Percentiles rank a stretch among this genome's conserved stretches.
phyloP scores from a whole-genome alignment of 2,797 vertebrate species.

The Hirundo rustica region DNA sequence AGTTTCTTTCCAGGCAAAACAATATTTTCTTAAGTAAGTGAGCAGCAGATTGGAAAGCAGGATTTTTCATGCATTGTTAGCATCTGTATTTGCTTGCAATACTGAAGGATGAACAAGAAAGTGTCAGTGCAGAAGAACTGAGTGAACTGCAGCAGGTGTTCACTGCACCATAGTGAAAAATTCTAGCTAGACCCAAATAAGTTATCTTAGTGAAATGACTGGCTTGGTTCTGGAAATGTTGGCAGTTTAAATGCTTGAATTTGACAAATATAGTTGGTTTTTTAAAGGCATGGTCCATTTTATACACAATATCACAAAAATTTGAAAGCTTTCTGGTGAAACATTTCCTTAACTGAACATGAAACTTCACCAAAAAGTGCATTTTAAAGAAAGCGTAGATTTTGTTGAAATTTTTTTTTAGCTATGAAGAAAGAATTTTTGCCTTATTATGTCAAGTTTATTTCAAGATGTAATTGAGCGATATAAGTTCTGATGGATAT shows the following conservation, averaged over 20 bases:
- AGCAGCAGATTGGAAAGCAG: neutral
- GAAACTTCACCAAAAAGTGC: neutral
- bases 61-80: neutral
- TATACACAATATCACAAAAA: neutral
- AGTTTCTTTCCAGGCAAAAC: neutral
- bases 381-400: neutral
- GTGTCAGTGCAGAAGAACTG: neutral
- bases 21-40: neutral
- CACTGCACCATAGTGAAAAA: neutral
- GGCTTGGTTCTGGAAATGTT: neutral
- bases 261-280: neutral
- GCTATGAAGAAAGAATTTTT: neutral
- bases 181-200: neutral
- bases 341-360: neutral
- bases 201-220: neutral
- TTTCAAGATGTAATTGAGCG: neutral
- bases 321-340: neutral
- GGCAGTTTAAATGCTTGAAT: neutral
- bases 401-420: neutral
- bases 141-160: neutral
- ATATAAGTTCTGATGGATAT: neutral
- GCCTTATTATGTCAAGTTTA: neutral
- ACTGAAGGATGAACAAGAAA: neutral
- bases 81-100: neutral
- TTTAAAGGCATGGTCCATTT: neutral